Conservation (phyloP, 2,113 vertebrate genomes). For the Sceloporus tristichus region DNA sequence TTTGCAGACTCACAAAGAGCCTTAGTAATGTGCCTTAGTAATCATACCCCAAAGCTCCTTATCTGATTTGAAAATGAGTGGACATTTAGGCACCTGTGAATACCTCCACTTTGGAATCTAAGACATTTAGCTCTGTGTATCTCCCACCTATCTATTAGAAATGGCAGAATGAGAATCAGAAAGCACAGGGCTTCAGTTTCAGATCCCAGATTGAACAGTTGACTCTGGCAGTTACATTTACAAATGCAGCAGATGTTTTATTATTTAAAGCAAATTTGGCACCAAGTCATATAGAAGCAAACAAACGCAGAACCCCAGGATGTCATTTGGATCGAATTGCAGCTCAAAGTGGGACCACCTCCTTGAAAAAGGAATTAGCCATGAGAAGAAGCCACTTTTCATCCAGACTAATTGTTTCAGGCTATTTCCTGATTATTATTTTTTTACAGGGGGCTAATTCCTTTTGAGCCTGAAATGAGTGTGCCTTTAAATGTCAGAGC, state of each 20-base stretch:
- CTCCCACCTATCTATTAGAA: neutral
- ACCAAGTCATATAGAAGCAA: slow-evolving; percentile 16
- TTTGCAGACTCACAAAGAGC: neutral
- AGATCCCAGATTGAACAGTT: slow-evolving; percentile 13
- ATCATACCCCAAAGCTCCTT: neutral
- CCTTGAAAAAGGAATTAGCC: slow-evolving; percentile 18
- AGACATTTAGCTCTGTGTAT: accelerated
- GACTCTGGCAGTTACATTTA: slow-evolving; percentile 23
- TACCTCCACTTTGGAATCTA: neutral
- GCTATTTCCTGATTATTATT: slow-evolving; percentile 20
- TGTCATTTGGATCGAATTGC: neutral
- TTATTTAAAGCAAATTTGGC: slow-evolving; percentile 34
- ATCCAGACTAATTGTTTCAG: slow-evolving; percentile 25
- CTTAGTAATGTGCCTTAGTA: neutral
- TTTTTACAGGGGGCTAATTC: slow-evolving; percentile 10
- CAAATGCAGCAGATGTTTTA: neutral
- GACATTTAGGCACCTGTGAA: neutral
- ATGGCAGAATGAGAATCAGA: neutral
- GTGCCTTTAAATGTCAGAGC: neutral
- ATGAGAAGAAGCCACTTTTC: slow-evolving; percentile 21
- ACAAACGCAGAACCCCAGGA: slow-evolving; percentile 7
- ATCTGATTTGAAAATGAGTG: neutral
- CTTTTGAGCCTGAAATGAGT: slow-evolving; percentile 21
- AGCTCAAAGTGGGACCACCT: slow-evolving; percentile 17
- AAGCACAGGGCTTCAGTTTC: slow-evolving; percentile 17